phyloP scores from a whole-genome alignment of 2,113 vertebrate genomes.

The Tetrax tetrax region DNA sequence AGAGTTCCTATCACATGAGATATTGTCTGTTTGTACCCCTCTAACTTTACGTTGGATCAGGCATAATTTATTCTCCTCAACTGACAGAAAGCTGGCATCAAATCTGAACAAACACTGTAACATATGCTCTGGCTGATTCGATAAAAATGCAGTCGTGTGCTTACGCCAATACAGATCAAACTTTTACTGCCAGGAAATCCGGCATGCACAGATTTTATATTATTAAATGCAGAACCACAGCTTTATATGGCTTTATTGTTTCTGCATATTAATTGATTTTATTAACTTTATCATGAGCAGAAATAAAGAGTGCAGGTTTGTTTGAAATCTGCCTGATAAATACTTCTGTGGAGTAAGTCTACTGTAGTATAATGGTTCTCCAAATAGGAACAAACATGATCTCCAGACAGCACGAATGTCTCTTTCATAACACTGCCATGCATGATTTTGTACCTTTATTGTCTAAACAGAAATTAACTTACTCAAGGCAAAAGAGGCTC shows the following conservation, averaged over 20 bases:
- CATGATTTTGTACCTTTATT: neutral
- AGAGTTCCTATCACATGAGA: slow-evolving; percentile 8
- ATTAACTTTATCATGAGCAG: neutral
- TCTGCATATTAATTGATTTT: neutral
- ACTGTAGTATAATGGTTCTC: neutral
- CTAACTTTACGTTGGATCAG: slow-evolving; percentile 8
- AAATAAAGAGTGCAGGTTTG: neutral
- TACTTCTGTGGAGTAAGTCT: neutral
- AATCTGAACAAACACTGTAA: slow-evolving; percentile 28
- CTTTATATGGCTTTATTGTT: neutral
- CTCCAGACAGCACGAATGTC: neutral
- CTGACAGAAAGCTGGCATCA: slow-evolving; percentile 38
- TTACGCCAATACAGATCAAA: slow-evolving; percentile 12
- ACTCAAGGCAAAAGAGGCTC: neutral
- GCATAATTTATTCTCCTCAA: neutral
- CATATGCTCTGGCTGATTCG: slow-evolving; percentile 41
- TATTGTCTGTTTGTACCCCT: neutral
- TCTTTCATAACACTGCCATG: neutral
- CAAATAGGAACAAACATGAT: neutral
- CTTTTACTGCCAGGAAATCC: slow-evolving; percentile 17
- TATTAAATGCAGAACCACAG: neutral
- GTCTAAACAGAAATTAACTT: neutral
- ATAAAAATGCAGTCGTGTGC: neutral
- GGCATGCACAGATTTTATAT: neutral
- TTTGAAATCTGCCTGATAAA: neutral